These are phyloP conservation scores for Shinisaurus crocodilurus DNA, from an alignment of 2,113 vertebrate genomes.

Conservation along the genomic window DNA sequence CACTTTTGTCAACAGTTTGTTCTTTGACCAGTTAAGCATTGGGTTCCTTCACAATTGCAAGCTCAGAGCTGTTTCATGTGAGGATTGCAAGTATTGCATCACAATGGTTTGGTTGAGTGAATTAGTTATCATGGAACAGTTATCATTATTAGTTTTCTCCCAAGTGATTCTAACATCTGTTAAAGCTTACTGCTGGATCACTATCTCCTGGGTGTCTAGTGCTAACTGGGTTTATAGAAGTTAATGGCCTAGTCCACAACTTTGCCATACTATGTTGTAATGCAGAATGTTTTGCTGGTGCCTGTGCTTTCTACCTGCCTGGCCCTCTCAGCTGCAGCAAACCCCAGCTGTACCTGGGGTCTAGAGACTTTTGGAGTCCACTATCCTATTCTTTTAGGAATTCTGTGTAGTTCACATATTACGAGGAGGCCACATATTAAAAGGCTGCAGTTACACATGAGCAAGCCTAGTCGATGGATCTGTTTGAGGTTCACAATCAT, in stretches of 20 bases:
- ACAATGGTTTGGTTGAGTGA: background rate
- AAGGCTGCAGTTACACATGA: background rate
- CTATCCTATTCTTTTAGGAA: too few species aligned
- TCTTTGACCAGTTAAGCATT: too few species aligned
- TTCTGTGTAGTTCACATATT: too few species aligned
- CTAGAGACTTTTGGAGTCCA: too few species aligned
- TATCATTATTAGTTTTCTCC: background rate
- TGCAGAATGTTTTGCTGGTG: background rate
- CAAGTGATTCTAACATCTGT: background rate
- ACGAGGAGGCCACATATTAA: background rate
- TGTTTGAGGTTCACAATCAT: background rate
- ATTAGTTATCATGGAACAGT: background rate
- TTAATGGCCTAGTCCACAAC: too few species aligned
- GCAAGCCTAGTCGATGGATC: background rate
- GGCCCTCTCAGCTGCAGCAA: background rate
- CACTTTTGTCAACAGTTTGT: background rate
- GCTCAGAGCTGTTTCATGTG: background rate
- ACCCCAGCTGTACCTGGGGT: too few species aligned
- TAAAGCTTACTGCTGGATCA: background rate
- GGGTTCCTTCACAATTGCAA: background rate
- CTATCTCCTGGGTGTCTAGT: background rate
- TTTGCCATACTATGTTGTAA: too few species aligned
- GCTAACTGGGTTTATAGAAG: background rate
- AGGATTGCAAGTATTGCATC: background rate
- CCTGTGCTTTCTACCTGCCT: background rate